Base-by-base conservation (phyloP, 2,113 vertebrate species). In the Protobothrops mucrosquamatus region DNA sequence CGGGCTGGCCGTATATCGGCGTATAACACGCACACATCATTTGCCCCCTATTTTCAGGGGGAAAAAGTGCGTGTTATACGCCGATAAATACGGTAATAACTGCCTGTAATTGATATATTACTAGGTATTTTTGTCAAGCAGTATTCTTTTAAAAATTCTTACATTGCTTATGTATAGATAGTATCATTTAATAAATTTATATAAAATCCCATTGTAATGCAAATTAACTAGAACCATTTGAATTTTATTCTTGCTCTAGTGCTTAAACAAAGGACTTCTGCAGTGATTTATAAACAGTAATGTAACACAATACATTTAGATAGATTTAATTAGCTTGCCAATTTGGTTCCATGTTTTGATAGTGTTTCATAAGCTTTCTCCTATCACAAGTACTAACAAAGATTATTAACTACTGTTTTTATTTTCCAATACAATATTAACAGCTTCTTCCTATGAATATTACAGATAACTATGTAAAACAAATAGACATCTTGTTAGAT, bases 151-250 rank as follows among this genome's bases (percentile, higher is more conserved):
- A 6, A 2, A 55, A n/a, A 64, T 48, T 59, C 59, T 1, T 93
- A 91, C 43, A 81, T 10, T 93, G 22, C 81, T 93, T 88, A 51
- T 15, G 54, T 87, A 90, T 34, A 90, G 89, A 46, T 24, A 61
- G 87, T 18, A 12, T 94, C 26, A 64, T 93, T 92, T 56, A 18
- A 39, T 90, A 93, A 93, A 90, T 92, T 93, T 22, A 64, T n/a
- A 8, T 61, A 29, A 92, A 89, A 3, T 88, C 29, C 57, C 14
- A 90, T 90, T 52, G 46, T 91, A 39, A 54, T 93, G 59, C 59
- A 90, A 92, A 92, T 91, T 93, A 59, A 4, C 92, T 88, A 89
- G 14, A 89, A 86, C 91, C 92, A 93, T 20, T 46, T 92, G 55
- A 92, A 12, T 46, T 91, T 94, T 92, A 86, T 92, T 43, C 8